A percentile compares a stretch with the other conserved stretches of the same genome.
These are phyloP conservation scores for Drosophila asahinai DNA, from an alignment of 1,140 invertebrate species.

Conservation along the genomic window DNA sequence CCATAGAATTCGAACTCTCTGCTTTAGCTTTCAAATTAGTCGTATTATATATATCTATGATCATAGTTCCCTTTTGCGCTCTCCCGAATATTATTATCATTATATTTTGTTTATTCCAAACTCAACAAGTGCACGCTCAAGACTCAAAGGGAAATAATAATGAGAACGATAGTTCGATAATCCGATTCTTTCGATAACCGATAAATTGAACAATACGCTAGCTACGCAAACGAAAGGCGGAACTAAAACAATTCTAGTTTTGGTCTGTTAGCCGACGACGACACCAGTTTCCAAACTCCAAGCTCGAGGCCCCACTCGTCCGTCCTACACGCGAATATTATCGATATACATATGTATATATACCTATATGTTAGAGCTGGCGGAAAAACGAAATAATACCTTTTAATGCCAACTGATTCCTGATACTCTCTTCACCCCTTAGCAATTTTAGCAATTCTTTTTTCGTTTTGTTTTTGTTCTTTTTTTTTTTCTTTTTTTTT, in stretches of 20 bases:
- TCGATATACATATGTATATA: neutral
- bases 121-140: conserved; percentile 65
- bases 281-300: conserved; percentile 24
- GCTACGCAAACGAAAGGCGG: conserved; percentile 32
- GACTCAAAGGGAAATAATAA: conserved; percentile 38
- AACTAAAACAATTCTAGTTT: conserved; percentile 37
- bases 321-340: conserved; percentile 18
- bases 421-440: neutral
- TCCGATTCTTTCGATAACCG: conserved; percentile 19
- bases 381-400: conserved; percentile 7
- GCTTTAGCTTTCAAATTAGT: conserved; percentile 18
- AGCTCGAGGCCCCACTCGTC: conserved; percentile 27
- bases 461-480: neutral
- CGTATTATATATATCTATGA: conserved; percentile 38
- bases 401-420: conserved; percentile 25
- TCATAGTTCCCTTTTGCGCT: conserved; percentile 39
- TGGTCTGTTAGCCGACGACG: conserved; percentile 22
- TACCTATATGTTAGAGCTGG: neutral
- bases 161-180: conserved; percentile 2
- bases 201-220: conserved; percentile 46
- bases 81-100: conserved; percentile 15
- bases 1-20: conserved; percentile 13
- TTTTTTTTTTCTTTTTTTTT: neutral
- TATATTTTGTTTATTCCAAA: conserved; percentile 40
- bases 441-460: neutral